A percentile compares a stretch with the other conserved stretches of the same genome.
phyloP scores from a whole-genome alignment of 2,888 invertebrate genomes.

The Cantharis rufa region DNA sequence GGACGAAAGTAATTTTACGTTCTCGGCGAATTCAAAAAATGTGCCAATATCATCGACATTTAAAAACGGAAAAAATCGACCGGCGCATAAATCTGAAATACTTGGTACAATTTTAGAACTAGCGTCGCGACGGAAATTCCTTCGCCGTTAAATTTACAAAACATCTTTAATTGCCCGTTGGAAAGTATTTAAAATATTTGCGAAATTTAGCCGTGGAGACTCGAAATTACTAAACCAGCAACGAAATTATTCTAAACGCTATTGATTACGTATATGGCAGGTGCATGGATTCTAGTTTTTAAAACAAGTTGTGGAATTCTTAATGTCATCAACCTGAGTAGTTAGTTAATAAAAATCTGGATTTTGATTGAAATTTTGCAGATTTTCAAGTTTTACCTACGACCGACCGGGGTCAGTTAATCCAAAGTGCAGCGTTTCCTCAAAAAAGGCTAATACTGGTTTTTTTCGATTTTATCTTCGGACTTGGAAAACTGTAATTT shows the following conservation, averaged over 20 bases:
- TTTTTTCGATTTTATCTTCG: neutral
- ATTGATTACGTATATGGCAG: conserved; percentile 12
- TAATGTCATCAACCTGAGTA: conserved; percentile 8
- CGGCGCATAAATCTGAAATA: neutral
- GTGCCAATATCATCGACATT: neutral
- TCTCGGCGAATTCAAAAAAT: neutral
- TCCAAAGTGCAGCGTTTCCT: neutral
- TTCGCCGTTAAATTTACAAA: neutral
- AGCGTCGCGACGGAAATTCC: neutral
- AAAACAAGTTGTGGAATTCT: conserved; percentile 7
- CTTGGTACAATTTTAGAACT: neutral
- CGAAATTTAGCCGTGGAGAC: neutral
- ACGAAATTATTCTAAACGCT: conserved; percentile 1
- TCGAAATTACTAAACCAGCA: neutral
- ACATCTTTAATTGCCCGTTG: neutral
- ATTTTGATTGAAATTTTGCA: neutral
- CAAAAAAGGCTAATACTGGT: neutral
- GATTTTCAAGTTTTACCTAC: neutral
- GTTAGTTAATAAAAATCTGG: conserved; percentile 2
- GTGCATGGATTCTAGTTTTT: conserved; percentile 11
- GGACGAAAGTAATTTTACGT: neutral
- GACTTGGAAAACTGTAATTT: neutral
- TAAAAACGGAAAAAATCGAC: neutral
- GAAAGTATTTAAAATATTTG: neutral
- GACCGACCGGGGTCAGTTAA: neutral